Evolutionary conservation across 2,888 invertebrate genomes (phyloP).

Genomic region (Ptychoptera contaminata): DNA sequence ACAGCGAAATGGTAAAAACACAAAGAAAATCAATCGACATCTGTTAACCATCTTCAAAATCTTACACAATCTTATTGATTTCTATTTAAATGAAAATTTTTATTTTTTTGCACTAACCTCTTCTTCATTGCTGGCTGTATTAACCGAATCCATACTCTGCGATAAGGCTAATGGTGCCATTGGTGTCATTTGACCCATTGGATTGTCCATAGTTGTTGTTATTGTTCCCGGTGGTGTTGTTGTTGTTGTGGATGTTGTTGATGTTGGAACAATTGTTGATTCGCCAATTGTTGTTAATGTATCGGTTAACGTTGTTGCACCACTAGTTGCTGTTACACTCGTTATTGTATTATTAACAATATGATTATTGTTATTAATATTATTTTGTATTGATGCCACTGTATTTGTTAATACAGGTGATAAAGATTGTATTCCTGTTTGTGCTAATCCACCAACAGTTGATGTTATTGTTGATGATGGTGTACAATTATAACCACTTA

Average conservation of each 20-base stretch:
- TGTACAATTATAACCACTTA: too few species aligned
- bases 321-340: constrained; percentile 16
- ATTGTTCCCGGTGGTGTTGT: constrained; percentile 13
- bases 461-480: constrained; percentile 2
- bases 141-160: constrained; percentile 96
- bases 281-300: constrained; percentile 8
- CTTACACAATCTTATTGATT: too few species aligned
- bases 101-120: constrained; percentile 89
- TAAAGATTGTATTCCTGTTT: constrained; percentile 7
- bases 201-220: constrained; percentile 28
- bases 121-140: constrained; percentile 90
- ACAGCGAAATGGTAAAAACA: too few species aligned
- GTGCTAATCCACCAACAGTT: constrained; percentile 7
- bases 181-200: constrained; percentile 41
- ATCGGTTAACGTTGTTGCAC: constrained; percentile 12
- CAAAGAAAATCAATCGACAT: too few species aligned
- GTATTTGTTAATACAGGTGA: constrained; percentile 6
- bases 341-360: constrained; percentile 16
- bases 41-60: too few species aligned
- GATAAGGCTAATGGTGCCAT: constrained; percentile 65
- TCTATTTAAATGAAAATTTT: too few species aligned
- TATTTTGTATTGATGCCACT: constrained; percentile 3
- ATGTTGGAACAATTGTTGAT: too few species aligned
- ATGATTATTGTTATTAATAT: neutral
- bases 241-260: constrained; percentile 9